Base-by-base conservation (phyloP, 2,888 invertebrate species). In the Ptilodon capucinus region DNA sequence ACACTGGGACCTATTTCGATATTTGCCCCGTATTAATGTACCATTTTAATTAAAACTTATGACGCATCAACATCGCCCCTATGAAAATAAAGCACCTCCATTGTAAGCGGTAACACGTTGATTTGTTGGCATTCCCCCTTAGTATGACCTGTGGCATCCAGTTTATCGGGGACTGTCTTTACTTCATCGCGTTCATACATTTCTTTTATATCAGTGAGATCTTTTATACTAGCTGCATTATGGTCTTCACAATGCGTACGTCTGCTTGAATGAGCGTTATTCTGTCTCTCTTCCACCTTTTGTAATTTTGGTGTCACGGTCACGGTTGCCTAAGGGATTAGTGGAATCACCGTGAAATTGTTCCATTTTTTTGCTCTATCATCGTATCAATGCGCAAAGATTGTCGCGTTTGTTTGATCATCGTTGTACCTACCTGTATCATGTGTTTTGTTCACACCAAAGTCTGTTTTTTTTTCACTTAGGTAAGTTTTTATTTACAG, bases 1-100 rank as follows among this genome's bases (percentile, higher is more conserved):
- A 68, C 70, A 68, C 71, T 60, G 42, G 55, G 63, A 59, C 58
- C 54, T 54, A 68, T 75, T 76, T 76, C 70, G 72, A 76, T 73
- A 73, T 68, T 73, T 67, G 75, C 78, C 79, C 76, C 65, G 68
- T 68, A 75, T 76, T 79, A 86, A 84, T 79, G 84, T 76, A 74
- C 81, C 76, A 72, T 82, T 86, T 84, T 84, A 88, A 91, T 91
- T 87, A 87, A 89, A 89, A 89, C 73, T 84, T 87, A 86, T 89
- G 88, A 89, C 84, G 80, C 84, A 78, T 82, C 81, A 76, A 65
- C 69, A 58, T 74, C 68, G 79, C 81, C 80, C 76, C 75, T 72
- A 72, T 64, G 64, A 71, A 68, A 67, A 71, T 69, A 78, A 71
- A 78, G 74, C 69, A 53, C 52, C 61, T 66, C 71, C 71, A 76